These are phyloP conservation scores for Patiria pectinifera DNA, from an alignment of 53 echinoderm and acorn worm genomes.

Conservation along the genomic window DNA sequence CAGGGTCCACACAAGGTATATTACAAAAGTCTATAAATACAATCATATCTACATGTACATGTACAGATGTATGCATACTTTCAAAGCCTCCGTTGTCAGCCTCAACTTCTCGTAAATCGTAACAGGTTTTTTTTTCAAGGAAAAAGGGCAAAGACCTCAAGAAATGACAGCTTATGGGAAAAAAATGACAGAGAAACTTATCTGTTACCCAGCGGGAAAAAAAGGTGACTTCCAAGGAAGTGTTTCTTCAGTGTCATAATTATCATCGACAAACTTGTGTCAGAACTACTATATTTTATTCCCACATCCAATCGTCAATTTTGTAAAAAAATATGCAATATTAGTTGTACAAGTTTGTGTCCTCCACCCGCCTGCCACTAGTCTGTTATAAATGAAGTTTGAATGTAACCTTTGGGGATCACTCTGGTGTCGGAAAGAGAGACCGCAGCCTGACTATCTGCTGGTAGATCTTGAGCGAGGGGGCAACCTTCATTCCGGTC, in stretches of 20 bases:
- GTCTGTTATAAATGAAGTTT: background rate
- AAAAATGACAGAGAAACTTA: background rate
- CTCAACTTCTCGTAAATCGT: background rate
- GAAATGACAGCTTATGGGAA: background rate
- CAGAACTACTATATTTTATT: too few relatives aligned
- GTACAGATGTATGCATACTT: too few relatives aligned
- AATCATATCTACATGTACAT: background rate
- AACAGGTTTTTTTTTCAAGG: background rate
- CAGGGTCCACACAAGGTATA: background rate
- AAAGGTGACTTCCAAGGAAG: too few relatives aligned
- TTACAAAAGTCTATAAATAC: background rate
- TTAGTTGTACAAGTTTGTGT: too few relatives aligned
- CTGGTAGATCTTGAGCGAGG: conserved; percentile 97
- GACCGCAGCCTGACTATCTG: conserved; percentile 87
- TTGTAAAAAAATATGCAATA: too few relatives aligned
- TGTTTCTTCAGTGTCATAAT: too few relatives aligned
- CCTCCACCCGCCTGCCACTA: background rate
- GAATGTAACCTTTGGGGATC: conserved; percentile 10
- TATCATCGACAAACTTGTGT: too few relatives aligned
- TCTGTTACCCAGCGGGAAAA: too few relatives aligned
- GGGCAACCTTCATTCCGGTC: conserved; percentile 96
- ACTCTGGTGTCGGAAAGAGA: conserved; percentile 74
- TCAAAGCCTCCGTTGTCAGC: background rate
- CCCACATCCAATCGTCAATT: too few relatives aligned
- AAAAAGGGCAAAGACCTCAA: background rate